These are phyloP conservation scores for Actinopyga echinites DNA, from an alignment of 53 echinoderm and acorn worm genomes.

Conservation along the genomic window DNA sequence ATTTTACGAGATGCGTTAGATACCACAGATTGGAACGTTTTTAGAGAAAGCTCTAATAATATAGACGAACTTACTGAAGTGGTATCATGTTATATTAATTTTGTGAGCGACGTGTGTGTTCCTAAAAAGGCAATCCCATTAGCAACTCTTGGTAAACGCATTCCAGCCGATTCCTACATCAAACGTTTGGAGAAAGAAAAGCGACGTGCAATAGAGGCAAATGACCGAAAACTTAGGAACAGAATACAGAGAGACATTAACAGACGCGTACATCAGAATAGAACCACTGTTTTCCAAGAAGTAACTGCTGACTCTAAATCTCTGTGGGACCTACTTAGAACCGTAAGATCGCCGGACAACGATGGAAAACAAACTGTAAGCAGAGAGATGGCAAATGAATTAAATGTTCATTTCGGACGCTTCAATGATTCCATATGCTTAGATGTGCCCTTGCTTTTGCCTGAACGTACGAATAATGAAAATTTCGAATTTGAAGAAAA, in stretches of 20 bases:
- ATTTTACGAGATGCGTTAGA: neutral
- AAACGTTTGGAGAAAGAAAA: conserved; percentile 10
- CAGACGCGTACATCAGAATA: conserved; percentile 14
- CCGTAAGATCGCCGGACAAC: neutral
- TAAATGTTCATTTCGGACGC: neutral
- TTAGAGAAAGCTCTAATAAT: neutral
- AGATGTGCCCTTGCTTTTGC: neutral
- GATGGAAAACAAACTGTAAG: conserved; percentile 15
- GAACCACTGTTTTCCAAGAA: conserved; percentile 10
- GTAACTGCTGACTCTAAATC: conserved; percentile 26
- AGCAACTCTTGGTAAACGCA: conserved; percentile 9
- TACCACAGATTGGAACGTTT: neutral
- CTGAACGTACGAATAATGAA: conserved; percentile 13
- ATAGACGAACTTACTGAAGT: conserved; percentile 26
- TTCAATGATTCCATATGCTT: conserved; percentile 30
- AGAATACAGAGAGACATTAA: conserved; percentile 35
- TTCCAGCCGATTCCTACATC: conserved; percentile 6
- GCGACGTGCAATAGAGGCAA: neutral
- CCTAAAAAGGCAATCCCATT: conserved; percentile 1
- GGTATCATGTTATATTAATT: conserved; percentile 8
- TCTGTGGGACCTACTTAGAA: no score
- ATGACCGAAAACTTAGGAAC: conserved; percentile 3
- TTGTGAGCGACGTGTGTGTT: conserved; percentile 20
- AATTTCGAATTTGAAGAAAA: conserved; percentile 21
- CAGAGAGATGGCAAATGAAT: conserved; percentile 3